Evolutionary conservation across 2,888 invertebrate genomes (phyloP).

Genomic region (Tenthredo notha): DNA sequence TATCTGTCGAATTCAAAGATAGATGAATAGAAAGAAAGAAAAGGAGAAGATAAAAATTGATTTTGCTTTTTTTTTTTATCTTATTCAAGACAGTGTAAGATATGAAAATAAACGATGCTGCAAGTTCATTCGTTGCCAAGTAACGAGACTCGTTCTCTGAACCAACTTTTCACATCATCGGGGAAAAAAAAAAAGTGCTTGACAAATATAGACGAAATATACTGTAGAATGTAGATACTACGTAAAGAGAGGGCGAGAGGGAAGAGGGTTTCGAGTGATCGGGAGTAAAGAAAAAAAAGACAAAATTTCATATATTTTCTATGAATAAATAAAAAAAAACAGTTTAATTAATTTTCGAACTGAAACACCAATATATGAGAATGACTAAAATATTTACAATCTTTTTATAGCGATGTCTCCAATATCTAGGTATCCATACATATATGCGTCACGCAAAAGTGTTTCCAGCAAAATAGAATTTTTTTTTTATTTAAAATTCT

Average conservation of each 20-base stretch:
- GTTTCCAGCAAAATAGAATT: background rate
- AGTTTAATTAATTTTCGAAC: background rate
- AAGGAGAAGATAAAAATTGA: too few relatives aligned
- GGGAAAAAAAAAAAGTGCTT: background rate
- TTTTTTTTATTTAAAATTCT: background rate
- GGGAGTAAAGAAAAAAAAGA: background rate
- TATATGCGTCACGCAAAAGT: background rate
- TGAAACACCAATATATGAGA: background rate
- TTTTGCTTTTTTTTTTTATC: background rate
- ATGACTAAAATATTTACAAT: background rate
- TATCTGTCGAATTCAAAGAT: background rate
- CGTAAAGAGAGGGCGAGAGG: background rate
- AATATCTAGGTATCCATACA: background rate
- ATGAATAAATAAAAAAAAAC: background rate
- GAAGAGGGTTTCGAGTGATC: background rate
- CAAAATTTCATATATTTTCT: background rate
- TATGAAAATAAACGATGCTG: conserved; percentile 1
- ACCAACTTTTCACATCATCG: background rate
- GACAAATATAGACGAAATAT: background rate
- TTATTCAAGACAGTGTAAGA: background rate
- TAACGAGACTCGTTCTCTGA: background rate
- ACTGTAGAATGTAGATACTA: background rate
- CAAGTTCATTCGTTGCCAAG: conserved; percentile 13
- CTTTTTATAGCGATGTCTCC: background rate
- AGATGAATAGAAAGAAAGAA: too few relatives aligned